Percentiles rank a stretch among this genome's conserved stretches.
These are phyloP conservation scores for Passerculus sandwichensis DNA, from an alignment of 2,797 vertebrate genomes.

Conservation along the genomic window DNA sequence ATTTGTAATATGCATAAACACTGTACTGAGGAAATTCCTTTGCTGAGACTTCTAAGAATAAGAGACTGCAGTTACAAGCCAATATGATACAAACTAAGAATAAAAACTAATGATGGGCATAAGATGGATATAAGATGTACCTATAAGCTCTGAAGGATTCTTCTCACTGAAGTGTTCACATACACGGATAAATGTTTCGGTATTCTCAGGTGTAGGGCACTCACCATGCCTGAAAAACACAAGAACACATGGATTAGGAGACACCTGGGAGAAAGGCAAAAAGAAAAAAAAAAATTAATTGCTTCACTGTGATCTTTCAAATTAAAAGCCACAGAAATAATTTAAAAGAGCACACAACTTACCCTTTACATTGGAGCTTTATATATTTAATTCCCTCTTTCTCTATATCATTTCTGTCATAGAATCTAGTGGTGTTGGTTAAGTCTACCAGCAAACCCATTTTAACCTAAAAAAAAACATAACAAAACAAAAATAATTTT, in stretches of 20 bases:
- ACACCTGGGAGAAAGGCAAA: background rate
- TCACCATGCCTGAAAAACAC: slow-evolving; percentile 87
- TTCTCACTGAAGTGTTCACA: slow-evolving; percentile 92
- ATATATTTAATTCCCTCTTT: slow-evolving; percentile 94
- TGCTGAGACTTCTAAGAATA: background rate
- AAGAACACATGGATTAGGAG: background rate
- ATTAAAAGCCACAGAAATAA: background rate
- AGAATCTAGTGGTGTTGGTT: slow-evolving; percentile 96
- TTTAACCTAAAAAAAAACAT: slow-evolving; percentile 84
- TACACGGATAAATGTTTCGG: slow-evolving; percentile 88
- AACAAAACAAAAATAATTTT: background rate
- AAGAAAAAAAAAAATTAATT: background rate
- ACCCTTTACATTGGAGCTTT: slow-evolving; percentile 98
- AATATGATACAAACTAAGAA: background rate
- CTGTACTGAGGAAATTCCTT: background rate
- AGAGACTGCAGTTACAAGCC: background rate
- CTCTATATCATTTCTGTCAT: slow-evolving; percentile 93
- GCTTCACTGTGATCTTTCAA: slow-evolving; percentile 2
- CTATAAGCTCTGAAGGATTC: slow-evolving; percentile 93
- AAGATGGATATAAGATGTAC: slow-evolving; percentile 69
- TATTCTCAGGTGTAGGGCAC: slow-evolving; percentile 90
- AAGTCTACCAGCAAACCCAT: slow-evolving; percentile 96
- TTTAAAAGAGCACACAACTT: slow-evolving; percentile 38
- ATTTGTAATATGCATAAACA: background rate
- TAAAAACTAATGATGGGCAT: background rate